Conservation (phyloP, 2,888 invertebrate species). For the Scrobipalpa costella region DNA sequence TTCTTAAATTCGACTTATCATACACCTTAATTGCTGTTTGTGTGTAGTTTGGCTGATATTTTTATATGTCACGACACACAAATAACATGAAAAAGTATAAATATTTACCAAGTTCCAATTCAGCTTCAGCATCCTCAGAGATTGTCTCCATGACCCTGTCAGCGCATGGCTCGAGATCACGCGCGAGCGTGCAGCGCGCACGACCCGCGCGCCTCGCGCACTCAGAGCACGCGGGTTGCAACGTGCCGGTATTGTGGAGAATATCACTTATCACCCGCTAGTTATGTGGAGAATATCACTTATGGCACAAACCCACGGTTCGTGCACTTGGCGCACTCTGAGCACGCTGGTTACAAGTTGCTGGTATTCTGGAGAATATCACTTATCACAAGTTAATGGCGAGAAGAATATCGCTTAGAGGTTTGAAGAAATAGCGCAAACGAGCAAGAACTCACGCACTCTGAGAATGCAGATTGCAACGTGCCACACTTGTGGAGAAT, state of each 20-base stretch:
- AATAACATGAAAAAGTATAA: neutral
- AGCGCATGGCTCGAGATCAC: slow-evolving; percentile 65
- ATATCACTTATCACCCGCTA: neutral
- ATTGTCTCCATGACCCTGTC: slow-evolving; percentile 84
- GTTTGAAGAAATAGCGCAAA: neutral
- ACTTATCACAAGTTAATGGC: neutral
- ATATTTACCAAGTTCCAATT: slow-evolving; percentile 84
- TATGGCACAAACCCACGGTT: neutral
- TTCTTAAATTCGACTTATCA: no score
- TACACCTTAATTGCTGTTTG: no score
- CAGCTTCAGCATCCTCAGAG: slow-evolving; percentile 84
- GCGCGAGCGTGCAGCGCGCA: slow-evolving; percentile 64
- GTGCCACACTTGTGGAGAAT: no score
- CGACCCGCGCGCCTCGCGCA: slow-evolving; percentile 69
- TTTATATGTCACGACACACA: neutral
- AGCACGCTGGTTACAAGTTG: no score
- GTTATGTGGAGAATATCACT: neutral
- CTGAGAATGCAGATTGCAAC: no score
- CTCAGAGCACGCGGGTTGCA: slow-evolving; percentile 55
- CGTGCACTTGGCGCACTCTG: no score
- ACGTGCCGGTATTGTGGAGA: slow-evolving; percentile 43
- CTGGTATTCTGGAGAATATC: neutral
- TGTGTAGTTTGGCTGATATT: neutral
- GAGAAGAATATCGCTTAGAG: neutral
- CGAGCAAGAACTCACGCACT: neutral